Percentiles rank a stretch among this genome's conserved stretches.
These are phyloP conservation scores for Nomada goodeniana DNA, from an alignment of 2,888 invertebrate genomes.

Conservation along the genomic window DNA sequence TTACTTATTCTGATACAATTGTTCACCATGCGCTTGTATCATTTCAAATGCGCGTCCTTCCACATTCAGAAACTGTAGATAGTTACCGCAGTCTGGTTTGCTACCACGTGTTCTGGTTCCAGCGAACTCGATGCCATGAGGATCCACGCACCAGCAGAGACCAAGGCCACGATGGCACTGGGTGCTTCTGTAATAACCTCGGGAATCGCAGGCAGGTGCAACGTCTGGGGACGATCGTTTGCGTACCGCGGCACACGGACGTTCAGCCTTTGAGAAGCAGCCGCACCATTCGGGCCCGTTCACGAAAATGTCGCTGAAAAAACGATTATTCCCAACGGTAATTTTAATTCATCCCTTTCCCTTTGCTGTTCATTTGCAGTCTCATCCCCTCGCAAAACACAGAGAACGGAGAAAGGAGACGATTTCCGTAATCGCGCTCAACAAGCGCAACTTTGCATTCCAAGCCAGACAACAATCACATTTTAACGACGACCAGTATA, in stretches of 20 bases:
- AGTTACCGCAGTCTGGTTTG: conserved; percentile 91
- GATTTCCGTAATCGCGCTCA: too few species aligned
- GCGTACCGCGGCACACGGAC: conserved; percentile 93
- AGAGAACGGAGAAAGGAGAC: too few species aligned
- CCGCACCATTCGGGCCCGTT: conserved; percentile 92
- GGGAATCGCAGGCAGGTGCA: conserved; percentile 90
- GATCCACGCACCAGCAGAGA: conserved; percentile 97
- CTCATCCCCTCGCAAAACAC: too few species aligned
- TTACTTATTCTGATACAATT: not conserved
- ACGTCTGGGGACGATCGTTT: conserved; percentile 90
- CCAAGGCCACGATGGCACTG: conserved; percentile 95
- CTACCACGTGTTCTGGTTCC: conserved; percentile 92
- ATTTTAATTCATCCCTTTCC: too few species aligned
- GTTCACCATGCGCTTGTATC: too few species aligned
- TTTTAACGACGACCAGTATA: too few species aligned
- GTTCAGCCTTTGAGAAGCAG: conserved; percentile 92
- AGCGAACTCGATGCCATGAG: conserved; percentile 94
- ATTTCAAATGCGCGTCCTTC: not conserved
- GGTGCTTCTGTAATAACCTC: conserved; percentile 93
- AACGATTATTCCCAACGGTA: not conserved
- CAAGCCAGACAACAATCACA: too few species aligned
- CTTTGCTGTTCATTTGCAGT: too few species aligned
- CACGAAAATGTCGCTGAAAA: conserved; percentile 86
- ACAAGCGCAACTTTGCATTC: too few species aligned
- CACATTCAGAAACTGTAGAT: not conserved